Evolutionary conservation across 2,797 vertebrate genomes (phyloP).

Genomic region (Arnoldichthys spilopterus): DNA sequence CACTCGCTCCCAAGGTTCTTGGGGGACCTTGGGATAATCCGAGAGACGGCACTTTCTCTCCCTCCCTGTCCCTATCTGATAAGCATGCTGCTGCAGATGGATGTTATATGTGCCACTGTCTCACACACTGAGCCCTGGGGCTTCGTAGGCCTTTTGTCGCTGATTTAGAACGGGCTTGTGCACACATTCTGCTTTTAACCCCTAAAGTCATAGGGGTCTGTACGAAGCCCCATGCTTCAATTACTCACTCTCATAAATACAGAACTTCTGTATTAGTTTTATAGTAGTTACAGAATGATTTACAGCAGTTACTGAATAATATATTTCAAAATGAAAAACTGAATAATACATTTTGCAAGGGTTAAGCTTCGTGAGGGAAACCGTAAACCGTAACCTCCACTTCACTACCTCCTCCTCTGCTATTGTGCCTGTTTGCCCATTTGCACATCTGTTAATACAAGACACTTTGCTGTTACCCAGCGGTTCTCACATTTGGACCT

Average conservation of each 20-base stretch:
- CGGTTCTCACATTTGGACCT: no score
- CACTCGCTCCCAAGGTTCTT: slow-evolving; percentile 53
- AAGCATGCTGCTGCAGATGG: slow-evolving; percentile 31
- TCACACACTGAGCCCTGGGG: neutral
- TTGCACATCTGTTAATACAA: neutral
- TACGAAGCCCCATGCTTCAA: neutral
- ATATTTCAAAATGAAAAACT: neutral
- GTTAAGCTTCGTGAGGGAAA: slow-evolving; percentile 29
- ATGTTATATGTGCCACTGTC: slow-evolving; percentile 36
- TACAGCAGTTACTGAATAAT: neutral
- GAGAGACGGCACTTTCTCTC: slow-evolving; percentile 22
- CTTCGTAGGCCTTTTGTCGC: neutral
- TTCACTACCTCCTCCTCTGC: neutral
- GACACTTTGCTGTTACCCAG: neutral
- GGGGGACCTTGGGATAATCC: slow-evolving; percentile 53
- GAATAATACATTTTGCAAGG: neutral
- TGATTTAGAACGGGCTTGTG: neutral
- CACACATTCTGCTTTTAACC: neutral
- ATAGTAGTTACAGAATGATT: neutral
- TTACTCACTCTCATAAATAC: neutral
- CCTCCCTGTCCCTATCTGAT: slow-evolving; percentile 26
- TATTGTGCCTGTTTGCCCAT: neutral
- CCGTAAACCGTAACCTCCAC: slow-evolving; percentile 9
- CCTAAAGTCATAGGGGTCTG: neutral
- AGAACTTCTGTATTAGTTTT: neutral